Conservation (phyloP, 2,797 vertebrate genomes). For the Eulemur coronatus region DNA sequence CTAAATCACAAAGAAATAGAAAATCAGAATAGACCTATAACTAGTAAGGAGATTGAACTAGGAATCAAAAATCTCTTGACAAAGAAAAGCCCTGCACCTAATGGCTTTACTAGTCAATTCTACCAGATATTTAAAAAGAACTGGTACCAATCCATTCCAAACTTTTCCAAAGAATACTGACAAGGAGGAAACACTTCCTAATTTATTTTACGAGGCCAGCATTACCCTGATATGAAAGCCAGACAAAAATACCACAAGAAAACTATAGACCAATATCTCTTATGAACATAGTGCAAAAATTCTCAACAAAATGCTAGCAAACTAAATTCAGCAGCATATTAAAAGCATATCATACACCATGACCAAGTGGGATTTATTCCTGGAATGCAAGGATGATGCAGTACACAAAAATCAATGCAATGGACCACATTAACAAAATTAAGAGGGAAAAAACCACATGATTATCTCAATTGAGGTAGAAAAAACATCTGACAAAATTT, state of each 20-base stretch:
- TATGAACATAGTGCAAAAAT: neutral
- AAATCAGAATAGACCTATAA: neutral
- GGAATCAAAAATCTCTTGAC: neutral
- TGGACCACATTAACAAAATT: neutral
- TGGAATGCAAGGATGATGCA: neutral
- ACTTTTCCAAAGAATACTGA: neutral
- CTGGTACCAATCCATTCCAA: neutral
- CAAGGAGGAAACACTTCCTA: neutral
- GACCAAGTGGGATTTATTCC: neutral
- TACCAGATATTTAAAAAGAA: neutral
- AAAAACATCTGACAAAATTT: neutral
- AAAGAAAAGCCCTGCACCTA: neutral
- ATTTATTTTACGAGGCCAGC: neutral
- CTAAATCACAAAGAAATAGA: neutral
- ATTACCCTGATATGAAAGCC: neutral
- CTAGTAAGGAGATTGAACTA: neutral
- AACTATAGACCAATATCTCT: neutral
- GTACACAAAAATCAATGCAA: neutral
- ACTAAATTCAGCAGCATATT: neutral
- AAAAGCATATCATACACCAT: neutral
- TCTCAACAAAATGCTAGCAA: neutral
- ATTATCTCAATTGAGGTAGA: neutral
- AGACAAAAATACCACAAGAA: neutral
- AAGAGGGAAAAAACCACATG: neutral
- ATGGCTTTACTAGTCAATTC: neutral